Evolutionary conservation across 2,113 vertebrate species (phyloP), one percentile per base, ranked within the genome.

Genomic region (Columba livia): DNA sequence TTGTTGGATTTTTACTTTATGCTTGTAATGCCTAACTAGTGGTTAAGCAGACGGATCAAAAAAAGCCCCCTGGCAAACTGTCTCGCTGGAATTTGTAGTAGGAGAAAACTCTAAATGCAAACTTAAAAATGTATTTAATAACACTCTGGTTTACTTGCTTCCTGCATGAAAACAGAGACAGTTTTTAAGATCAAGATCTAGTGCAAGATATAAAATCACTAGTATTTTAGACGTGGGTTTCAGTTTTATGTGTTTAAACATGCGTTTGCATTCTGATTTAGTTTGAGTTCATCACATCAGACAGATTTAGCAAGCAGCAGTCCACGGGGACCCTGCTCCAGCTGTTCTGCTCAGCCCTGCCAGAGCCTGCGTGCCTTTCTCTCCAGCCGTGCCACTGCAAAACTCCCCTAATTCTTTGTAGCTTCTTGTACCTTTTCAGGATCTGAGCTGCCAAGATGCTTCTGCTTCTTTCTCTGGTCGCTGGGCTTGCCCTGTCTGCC

Each of bases 401-500:
- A 89, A 86, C 7, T 2, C n/a, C 28, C 62, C 47, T 86, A 70
- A 74, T 70, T 66, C 83, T 78, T 53, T 58, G 10, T 62, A n/a
- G 47, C 6, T 90, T 82, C 64, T 75, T 44, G 20, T 84, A 31
- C 15, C 19, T 93, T 90, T 88, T 89, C 93, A 93, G 79, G 60
- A 34, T 85, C 8, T 1, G 23, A 32, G 47, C 28, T 20, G 50
- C 36, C 53, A 50, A 51, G 91, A 98, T 98, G 98, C 74, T 96
- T 85, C 81, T 93, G 71, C 81, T 97, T 61, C 77, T 98, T 70
- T 77, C 92, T 23, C 74, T 94, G 72, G 65, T 82, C 50, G 24
- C 90, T 47, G 88, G 93, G 40, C 73, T 97, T 32, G 32, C 51
- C 38, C 73, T 97, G 28, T n/a, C 21, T 5, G 57, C 67, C 38